phyloP scores from a whole-genome alignment of 2,888 invertebrate genomes.

The Agrotis clavis region DNA sequence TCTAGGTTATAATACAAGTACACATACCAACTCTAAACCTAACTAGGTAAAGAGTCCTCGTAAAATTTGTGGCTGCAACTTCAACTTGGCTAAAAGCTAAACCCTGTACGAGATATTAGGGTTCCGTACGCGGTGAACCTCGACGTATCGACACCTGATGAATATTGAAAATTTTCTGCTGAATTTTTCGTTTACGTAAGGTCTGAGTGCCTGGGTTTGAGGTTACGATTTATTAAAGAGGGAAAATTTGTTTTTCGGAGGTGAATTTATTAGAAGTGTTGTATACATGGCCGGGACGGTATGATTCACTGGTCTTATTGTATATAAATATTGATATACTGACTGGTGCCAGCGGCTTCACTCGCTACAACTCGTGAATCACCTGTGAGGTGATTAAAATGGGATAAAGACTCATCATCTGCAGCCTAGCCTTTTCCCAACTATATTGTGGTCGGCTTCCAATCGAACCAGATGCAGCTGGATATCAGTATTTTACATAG shows the following conservation, averaged over 20 bases:
- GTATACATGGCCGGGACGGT: background rate
- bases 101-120: slow-evolving; percentile 66
- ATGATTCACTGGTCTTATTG: background rate
- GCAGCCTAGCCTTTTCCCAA: no score
- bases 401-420: no score
- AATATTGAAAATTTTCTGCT: slow-evolving; percentile 55
- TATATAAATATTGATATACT: background rate
- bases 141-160: slow-evolving; percentile 63
- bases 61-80: slow-evolving; percentile 7
- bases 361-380: no score
- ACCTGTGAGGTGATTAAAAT: no score
- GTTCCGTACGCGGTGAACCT: slow-evolving; percentile 56
- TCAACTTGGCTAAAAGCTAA: slow-evolving; percentile 68
- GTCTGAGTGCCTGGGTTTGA: slow-evolving; percentile 11
- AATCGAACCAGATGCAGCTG: no score
- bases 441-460: no score
- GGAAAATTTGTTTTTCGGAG: background rate
- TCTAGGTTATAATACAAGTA: background rate
- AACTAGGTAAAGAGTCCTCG: background rate
- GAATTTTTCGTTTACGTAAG: slow-evolving; percentile 31
- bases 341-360: no score
- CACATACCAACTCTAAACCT: background rate
- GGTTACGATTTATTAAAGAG: slow-evolving; percentile 18
- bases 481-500: no score
- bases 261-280: background rate